phyloP scores from a whole-genome alignment of 2,797 vertebrate genomes.

The Crenichthys baileyi region DNA sequence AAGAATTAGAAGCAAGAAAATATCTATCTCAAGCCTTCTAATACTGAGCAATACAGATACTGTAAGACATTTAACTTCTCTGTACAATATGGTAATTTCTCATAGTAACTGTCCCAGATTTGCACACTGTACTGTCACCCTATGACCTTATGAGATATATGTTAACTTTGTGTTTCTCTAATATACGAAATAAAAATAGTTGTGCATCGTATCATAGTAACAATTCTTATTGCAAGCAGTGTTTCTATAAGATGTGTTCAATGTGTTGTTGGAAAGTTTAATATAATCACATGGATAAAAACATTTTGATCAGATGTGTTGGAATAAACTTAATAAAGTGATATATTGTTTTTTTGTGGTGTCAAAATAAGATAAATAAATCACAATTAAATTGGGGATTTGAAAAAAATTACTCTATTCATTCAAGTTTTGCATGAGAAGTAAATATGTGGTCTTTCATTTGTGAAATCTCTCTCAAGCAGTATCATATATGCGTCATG shows the following conservation, averaged over 20 bases:
- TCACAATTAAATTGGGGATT: not conserved
- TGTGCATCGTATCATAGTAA: not conserved
- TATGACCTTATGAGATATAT: not conserved
- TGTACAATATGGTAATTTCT: not conserved
- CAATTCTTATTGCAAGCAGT: not conserved
- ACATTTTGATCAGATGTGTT: constrained; percentile 6
- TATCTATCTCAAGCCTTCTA: not conserved
- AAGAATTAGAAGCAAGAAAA: not conserved
- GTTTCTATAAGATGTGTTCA: constrained; percentile 2
- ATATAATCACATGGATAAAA: not conserved
- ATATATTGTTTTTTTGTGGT: constrained; percentile 46
- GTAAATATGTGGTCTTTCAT: not conserved
- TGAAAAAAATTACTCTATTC: not conserved
- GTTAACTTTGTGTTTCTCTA: not conserved
- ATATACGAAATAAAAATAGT: not conserved
- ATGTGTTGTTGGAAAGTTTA: not conserved
- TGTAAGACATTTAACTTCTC: not conserved
- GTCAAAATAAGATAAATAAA: constrained; percentile 33
- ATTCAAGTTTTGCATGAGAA: not conserved
- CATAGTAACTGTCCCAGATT: not conserved
- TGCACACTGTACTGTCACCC: not conserved
- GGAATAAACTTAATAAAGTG: constrained; percentile 16
- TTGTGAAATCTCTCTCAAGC: not conserved
- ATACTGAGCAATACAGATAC: not conserved
- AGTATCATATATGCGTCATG: not conserved